phyloP scores from a whole-genome alignment of 2,113 vertebrate genomes.

The Hippocampus comes region DNA sequence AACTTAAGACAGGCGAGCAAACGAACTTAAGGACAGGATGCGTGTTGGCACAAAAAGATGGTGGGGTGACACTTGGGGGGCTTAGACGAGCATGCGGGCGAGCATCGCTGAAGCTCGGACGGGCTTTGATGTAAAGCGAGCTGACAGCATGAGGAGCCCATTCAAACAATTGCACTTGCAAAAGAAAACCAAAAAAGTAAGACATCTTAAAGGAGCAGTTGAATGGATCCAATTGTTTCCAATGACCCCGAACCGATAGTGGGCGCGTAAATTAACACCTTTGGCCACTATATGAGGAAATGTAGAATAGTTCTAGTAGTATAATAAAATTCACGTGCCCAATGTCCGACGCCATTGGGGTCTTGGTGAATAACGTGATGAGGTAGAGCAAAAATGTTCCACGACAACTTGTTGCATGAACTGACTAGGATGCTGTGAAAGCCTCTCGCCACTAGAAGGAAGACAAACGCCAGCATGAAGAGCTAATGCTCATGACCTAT shows the following conservation, averaged over 20 bases:
- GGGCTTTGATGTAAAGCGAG: constrained; percentile 37
- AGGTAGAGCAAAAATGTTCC: constrained; percentile 64
- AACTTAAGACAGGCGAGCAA: constrained; percentile 58
- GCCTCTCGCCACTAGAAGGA: constrained; percentile 34
- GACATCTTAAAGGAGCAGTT: constrained; percentile 21
- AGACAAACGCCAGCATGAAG: constrained; percentile 20
- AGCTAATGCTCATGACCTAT: constrained; percentile 1
- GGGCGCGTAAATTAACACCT: no score
- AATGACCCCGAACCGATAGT: background rate
- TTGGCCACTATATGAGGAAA: background rate
- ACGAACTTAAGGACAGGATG: constrained; percentile 39
- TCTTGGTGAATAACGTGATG: constrained; percentile 50
- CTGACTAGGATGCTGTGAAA: constrained; percentile 24
- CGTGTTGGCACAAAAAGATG: constrained; percentile 55
- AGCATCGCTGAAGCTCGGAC: constrained; percentile 23
- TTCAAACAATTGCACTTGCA: constrained; percentile 61
- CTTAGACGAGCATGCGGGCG: constrained; percentile 52
- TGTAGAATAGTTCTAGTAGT: no score
- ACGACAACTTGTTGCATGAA: constrained; percentile 18
- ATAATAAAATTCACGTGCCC: background rate
- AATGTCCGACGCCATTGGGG: constrained; percentile 5
- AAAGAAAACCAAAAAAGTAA: constrained; percentile 17
- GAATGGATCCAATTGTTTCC: constrained; percentile 17
- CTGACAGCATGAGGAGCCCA: constrained; percentile 25
- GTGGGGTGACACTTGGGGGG: constrained; percentile 31